Base-by-base conservation (phyloP, 2,888 invertebrate species). In the Ichneumoninae sp. region DNA sequence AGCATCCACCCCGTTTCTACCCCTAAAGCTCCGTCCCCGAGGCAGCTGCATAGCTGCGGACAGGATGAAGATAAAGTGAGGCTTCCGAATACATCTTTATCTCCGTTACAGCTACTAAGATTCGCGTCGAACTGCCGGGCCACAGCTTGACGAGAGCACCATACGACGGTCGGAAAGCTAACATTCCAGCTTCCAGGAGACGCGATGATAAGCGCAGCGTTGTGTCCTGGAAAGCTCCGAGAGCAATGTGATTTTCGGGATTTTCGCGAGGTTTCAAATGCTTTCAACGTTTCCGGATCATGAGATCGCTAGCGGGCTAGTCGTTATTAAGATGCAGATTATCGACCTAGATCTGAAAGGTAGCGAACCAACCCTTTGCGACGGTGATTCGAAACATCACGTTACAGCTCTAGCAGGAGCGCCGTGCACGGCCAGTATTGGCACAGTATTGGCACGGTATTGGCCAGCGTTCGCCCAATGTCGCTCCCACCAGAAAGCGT, bases 231-330 rank as follows among this genome's bases (percentile, higher is more conserved):
- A n/a, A 5, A 30, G 8, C 22, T 13, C 16, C 19, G 40, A 40
- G 8, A 16, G 40, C 36, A 65, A 78, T 78, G 70, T 26, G 22
- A 78, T 50, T 50, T 70, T 70, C 40, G 36, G 36, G 40, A 70
- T 79, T 65, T 52, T 47, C 62, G n/a, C 13, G 33, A 50, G 22
- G 22, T 70, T 62, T 13, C 10, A 40, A 13, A 62, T 19, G 60
- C 47, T 62, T 5, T 26, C 16, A n/a, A 62, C 6, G 78, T 33
- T 19, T 7, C 47, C 36, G 62, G 22, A 78, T 33, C 16, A 50
- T 40, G 40, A 40, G 40, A 40, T 40, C 40, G 10, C 1, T 40
- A 40, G 10, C n/a, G 19, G 60, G 60, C 50, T 26, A 26, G 26
- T 52, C 33, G 62, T 70, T 30, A 30, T n/a, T 47, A 47, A 71